Base-by-base conservation (phyloP, 1,140 invertebrate species). In the Proctacanthus coquilletti region DNA sequence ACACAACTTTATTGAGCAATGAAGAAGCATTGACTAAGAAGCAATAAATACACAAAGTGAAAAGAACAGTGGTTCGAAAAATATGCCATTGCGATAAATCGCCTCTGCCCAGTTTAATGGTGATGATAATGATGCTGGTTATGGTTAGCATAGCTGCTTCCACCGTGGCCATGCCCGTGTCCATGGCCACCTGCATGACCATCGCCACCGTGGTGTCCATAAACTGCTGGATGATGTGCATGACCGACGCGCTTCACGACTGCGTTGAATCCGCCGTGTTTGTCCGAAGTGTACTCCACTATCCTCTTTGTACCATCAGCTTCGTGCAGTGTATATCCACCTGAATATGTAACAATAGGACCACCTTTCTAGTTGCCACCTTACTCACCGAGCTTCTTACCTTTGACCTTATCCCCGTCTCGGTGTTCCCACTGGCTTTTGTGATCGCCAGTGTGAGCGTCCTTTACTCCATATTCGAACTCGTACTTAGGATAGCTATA, bases 371-470 rank as follows among this genome's bases (percentile, higher is more conserved):
- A n/a, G n/a, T n/a, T n/a, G n/a, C n/a, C n/a, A n/a, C n/a, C n/a
- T n/a, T n/a, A n/a, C n/a, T n/a, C n/a, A n/a, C n/a, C n/a, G n/a
- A n/a, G 48, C 3, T 18, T 30, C 29, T 63, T 52, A 63, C 68
- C 68, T 54, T 61, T 64, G 33, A 70, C 63, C 9, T 57, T 50
- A 43, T 66, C 66, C 42, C 67, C 66, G 40, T 70, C 65, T 34
- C 66, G 50, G 32, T 53, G 59, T 44, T 71, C 67, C 56, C 64
- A 63, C 43, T 71, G 66, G n/a, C 61, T 60, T 43, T 70, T 69
- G 34, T 65, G 59, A 42, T 69, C 65, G 17, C 65, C 65, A 3
- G 65, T 68, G 43, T 65, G 60, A 21, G 61, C 59, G 40, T 69
- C 66, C 39, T 64, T 64, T 5, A 68, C 65, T 11, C 63, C 60